A percentile compares a stretch with the other conserved stretches of the same genome.
Conservation (phyloP, 2,888 invertebrate species). For the Phragmatobia fuliginosa region DNA sequence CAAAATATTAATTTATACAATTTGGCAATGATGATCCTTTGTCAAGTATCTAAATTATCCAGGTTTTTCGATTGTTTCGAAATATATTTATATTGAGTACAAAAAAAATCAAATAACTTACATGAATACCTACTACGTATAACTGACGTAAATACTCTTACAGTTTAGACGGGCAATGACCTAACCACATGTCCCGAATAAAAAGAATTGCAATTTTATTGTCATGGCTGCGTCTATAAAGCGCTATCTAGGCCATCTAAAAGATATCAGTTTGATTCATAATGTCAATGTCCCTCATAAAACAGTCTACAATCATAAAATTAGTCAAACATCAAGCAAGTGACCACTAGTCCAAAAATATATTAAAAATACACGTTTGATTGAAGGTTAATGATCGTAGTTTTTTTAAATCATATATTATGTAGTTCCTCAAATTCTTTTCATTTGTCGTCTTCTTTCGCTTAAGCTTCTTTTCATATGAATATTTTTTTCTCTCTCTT, state of each 20-base stretch:
- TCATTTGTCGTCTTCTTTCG: background rate
- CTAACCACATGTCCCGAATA: background rate
- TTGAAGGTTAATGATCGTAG: background rate
- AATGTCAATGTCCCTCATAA: slow-evolving; percentile 2
- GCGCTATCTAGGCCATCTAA: background rate
- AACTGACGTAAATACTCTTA: background rate
- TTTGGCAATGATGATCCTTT: no score
- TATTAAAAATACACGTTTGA: background rate
- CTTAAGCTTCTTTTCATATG: background rate
- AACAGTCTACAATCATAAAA: background rate
- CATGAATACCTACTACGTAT: background rate
- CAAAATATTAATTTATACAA: no score
- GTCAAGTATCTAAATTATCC: no score
- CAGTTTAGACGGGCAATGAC: background rate
- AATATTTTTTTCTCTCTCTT: background rate
- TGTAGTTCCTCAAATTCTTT: background rate
- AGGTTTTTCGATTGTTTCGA: background rate
- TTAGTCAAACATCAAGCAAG: background rate
- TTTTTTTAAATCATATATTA: background rate
- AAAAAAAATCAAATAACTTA: background rate
- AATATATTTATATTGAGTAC: background rate
- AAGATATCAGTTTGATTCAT: background rate
- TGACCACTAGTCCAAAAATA: background rate
- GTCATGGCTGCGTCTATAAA: background rate
- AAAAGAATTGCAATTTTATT: background rate